Evolutionary conservation across 53 echinoderm and acorn worm genomes (phyloP).

Genomic region (Arbacia lixula): DNA sequence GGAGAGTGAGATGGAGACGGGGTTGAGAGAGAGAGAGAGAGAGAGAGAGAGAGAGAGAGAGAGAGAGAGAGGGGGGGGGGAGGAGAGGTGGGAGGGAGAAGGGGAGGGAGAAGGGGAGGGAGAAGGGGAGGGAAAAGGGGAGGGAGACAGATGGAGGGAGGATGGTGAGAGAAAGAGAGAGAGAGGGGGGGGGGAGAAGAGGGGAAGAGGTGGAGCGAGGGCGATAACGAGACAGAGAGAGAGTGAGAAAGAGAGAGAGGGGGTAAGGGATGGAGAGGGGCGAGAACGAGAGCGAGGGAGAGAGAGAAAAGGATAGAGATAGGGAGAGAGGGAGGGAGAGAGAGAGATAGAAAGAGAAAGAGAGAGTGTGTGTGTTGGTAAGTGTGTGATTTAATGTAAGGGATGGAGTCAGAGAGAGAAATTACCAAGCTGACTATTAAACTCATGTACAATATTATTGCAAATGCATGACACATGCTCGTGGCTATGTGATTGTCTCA

Average conservation of each 20-base stretch:
- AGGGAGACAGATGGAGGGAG: neutral
- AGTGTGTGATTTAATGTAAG: no score
- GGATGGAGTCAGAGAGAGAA: no score
- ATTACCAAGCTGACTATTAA: no score
- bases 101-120: neutral
- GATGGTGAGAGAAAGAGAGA: neutral
- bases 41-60: constrained; percentile 11
- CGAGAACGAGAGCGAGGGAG: no score
- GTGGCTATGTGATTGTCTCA: no score
- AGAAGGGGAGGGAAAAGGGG: neutral
- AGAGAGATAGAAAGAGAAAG: no score
- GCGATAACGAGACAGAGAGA: neutral
- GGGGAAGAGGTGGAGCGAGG: neutral
- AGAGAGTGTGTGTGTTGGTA: no score
- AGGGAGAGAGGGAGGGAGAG: neutral
- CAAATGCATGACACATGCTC: no score
- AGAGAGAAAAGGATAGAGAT: no score
- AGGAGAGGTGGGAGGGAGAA: neutral
- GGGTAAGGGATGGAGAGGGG: no score
- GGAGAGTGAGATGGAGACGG: no score
- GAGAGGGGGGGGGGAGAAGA: neutral
- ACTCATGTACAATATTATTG: no score
- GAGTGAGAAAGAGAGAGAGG: neutral
- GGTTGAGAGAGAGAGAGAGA: neutral
- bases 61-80: neutral